Evolutionary conservation across 1,140 invertebrate species (phyloP).

Genomic region (Lysiphlebus fabarum): DNA sequence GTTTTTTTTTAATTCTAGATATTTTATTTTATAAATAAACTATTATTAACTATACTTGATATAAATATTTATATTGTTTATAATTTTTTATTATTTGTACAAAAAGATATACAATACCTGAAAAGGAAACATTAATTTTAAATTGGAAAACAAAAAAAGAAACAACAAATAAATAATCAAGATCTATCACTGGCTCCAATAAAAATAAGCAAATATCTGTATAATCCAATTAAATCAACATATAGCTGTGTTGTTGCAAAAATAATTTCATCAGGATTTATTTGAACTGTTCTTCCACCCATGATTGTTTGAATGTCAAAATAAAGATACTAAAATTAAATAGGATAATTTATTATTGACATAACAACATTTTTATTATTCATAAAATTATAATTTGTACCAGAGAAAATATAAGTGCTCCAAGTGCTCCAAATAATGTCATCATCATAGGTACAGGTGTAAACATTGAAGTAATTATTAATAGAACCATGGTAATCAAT

Average conservation of each 20-base stretch:
- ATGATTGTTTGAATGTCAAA: constrained; percentile 69
- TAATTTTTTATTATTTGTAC: too few relatives aligned
- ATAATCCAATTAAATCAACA: constrained; percentile 65
- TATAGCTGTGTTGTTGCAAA: constrained; percentile 63
- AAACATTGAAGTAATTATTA: constrained; percentile 46
- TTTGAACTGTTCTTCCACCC: constrained; percentile 62
- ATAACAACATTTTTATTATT: constrained; percentile 2
- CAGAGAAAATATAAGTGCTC: constrained; percentile 47
- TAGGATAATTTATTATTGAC: constrained; percentile 10
- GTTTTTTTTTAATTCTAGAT: too few relatives aligned
- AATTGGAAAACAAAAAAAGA: too few relatives aligned
- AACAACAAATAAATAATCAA: too few relatives aligned
- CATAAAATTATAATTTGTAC: constrained; percentile 25
- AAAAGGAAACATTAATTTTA: too few relatives aligned
- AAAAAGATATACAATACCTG: too few relatives aligned
- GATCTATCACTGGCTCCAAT: constrained; percentile 9
- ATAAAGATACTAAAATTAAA: constrained; percentile 59
- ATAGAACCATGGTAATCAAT: constrained; percentile 55
- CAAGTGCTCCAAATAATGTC: constrained; percentile 53
- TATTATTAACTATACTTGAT: too few relatives aligned
- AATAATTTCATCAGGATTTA: constrained; percentile 66
- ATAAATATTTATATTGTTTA: too few relatives aligned
- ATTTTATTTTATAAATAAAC: too few relatives aligned
- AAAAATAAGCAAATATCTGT: constrained; percentile 59
- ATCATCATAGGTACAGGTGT: constrained; percentile 37